A percentile compares a stretch with the other conserved stretches of the same genome.
These are phyloP conservation scores for Brachionus paranguensis DNA, from an alignment of 1,140 invertebrate species.

Conservation along the genomic window DNA sequence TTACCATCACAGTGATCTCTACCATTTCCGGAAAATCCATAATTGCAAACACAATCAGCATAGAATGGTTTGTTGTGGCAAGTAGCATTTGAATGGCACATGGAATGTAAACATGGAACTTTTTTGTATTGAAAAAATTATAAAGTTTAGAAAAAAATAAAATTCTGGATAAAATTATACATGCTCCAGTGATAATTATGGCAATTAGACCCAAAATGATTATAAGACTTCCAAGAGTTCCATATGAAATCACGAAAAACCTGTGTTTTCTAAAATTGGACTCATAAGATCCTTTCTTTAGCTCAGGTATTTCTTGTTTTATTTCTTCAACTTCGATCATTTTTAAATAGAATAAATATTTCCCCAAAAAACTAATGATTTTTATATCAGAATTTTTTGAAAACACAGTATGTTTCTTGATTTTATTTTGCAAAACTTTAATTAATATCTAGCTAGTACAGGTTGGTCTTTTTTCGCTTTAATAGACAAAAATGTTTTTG, in stretches of 20 bases:
- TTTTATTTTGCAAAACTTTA: too few species aligned
- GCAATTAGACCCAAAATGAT: neutral
- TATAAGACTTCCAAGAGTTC: neutral
- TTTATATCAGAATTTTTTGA: neutral
- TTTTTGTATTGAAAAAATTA: too few species aligned
- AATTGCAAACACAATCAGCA: conserved; percentile 23
- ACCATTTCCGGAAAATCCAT: neutral
- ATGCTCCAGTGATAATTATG: neutral
- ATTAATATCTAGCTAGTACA: too few species aligned
- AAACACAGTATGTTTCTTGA: neutral
- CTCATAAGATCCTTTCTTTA: neutral
- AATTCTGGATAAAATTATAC: neutral
- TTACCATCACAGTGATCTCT: conserved; percentile 33
- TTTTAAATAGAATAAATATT: neutral
- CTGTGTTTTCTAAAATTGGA: neutral
- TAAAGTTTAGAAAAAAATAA: neutral
- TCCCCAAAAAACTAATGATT: neutral
- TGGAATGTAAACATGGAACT: conserved; percentile 18
- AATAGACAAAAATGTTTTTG: too few species aligned
- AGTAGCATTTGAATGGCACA: conserved; percentile 12
- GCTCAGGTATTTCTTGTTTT: neutral
- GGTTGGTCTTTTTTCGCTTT: too few species aligned
- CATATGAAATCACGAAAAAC: neutral
- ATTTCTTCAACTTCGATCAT: neutral
- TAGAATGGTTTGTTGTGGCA: conserved; percentile 5